phyloP scores from a whole-genome alignment of 2,797 vertebrate species.

The Selene dorsalis region DNA sequence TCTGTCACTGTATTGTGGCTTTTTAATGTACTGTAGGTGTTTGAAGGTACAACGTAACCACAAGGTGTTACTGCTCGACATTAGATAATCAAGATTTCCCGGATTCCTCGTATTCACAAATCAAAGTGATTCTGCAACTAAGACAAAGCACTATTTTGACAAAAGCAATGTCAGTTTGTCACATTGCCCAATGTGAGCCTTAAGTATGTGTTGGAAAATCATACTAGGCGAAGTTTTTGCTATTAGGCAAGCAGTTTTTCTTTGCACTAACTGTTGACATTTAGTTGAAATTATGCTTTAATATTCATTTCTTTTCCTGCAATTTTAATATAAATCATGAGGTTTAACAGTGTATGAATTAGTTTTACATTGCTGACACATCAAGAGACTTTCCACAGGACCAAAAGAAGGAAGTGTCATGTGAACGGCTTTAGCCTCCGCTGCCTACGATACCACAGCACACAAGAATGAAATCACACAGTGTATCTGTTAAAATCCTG shows the following conservation, averaged over 20 bases:
- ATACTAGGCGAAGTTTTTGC: slow-evolving; percentile 29
- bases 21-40: slow-evolving; percentile 39
- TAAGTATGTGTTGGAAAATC: slow-evolving; percentile 39
- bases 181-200: slow-evolving; percentile 27
- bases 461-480: slow-evolving; percentile 18
- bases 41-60: slow-evolving; percentile 47
- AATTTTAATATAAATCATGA: slow-evolving; percentile 27
- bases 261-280: slow-evolving; percentile 48
- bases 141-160: slow-evolving; percentile 47
- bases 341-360: slow-evolving; percentile 32
- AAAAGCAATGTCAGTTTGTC: slow-evolving; percentile 38
- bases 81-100: slow-evolving; percentile 10
- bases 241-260: background rate
- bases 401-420: slow-evolving; percentile 63
- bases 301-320: background rate
- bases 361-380: slow-evolving; percentile 13
- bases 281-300: slow-evolving; percentile 29
- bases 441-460: slow-evolving; percentile 61
- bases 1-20: slow-evolving; percentile 38
- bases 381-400: slow-evolving; percentile 57
- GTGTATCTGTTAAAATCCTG: slow-evolving; percentile 40
- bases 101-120: slow-evolving; percentile 20
- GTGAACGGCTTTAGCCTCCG: slow-evolving; percentile 57
- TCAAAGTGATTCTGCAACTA: slow-evolving; percentile 6
- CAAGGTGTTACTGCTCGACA: slow-evolving; percentile 23